Evolutionary conservation across 2,797 vertebrate species (phyloP), one percentile per base, ranked within the genome.

Genomic region (Lepilemur septentrionalis): DNA sequence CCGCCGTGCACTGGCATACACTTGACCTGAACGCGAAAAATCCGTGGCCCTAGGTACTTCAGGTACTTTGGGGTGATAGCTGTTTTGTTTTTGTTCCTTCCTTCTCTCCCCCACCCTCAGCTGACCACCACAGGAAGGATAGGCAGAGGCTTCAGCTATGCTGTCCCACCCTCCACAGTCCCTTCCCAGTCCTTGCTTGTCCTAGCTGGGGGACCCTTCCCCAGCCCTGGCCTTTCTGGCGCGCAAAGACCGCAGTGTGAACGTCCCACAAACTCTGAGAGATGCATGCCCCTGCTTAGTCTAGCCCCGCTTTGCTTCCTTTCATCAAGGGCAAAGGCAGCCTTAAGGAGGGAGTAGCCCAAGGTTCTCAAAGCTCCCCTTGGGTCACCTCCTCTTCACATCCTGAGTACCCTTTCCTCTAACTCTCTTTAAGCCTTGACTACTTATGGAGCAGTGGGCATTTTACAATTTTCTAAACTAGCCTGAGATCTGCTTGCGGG

Each of bases 1-100:
- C 38, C 5, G 13, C 28, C 18, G 57, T 57, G 43, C 38, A n/a
- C 48, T 6, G 9, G 35, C 69, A 76, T 67, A n/a, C 70, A 73
- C 83, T 95, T 96, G 89, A 95, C 52, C 86, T 90, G 30, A 96
- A 89, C 50, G 46, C 9, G 9, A 48, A 78, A 55, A 79, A 43
- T 83, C 75, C 7, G 13, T 84, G 88, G 55, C 72, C 72, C 55
- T 85, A 59, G 55, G 23, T 25, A 57, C 55, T 57, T 57, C 52
- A 38, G 55, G 79, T 48, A 41, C 89, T 80, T 92, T 4, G 1
- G n/a, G 50, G 79, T 23, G 35, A 38, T 48, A 35, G 55, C 22
- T 50, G 73, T 57, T 95, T 52, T n/a, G 18, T 83, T 65, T 46
- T 65, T 59, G 12, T 81, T 69, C 63, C 50, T 75, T 59, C 15